Percentiles rank a stretch among this genome's conserved stretches.
Conservation (phyloP, 2,888 invertebrate genomes). For the Drosophila mercatorum region DNA sequence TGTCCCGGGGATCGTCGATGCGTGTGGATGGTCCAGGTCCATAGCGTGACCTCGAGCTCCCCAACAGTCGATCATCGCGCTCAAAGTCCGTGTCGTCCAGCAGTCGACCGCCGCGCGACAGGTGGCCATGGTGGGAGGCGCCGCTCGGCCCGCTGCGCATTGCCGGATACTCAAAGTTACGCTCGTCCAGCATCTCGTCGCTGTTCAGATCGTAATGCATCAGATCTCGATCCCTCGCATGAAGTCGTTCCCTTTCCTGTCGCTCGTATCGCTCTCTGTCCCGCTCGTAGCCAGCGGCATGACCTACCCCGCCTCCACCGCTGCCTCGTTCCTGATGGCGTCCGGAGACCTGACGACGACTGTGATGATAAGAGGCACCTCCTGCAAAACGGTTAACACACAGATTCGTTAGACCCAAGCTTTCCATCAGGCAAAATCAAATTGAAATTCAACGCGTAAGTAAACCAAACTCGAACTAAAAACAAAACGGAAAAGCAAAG, state of each 20-base stretch:
- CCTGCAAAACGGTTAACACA: constrained; percentile 70
- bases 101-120: constrained; percentile 77
- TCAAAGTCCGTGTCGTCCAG: constrained; percentile 83
- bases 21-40: constrained; percentile 73
- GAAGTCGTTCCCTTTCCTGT: constrained; percentile 82
- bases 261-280: constrained; percentile 78
- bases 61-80: constrained; percentile 80
- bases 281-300: constrained; percentile 76
- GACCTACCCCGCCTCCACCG: constrained; percentile 75
- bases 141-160: constrained; percentile 79
- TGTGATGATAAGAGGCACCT: constrained; percentile 84
- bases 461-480: constrained; percentile 43
- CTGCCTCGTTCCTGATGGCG: constrained; percentile 80
- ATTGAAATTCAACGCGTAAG: constrained; percentile 47
- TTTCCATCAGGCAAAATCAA: neutral
- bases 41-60: constrained; percentile 66
- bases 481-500: constrained; percentile 64
- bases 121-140: constrained; percentile 73
- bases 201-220: constrained; percentile 85
- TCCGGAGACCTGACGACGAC: constrained; percentile 81
- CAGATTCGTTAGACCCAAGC: constrained; percentile 17
- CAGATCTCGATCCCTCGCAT: constrained; percentile 84
- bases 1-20: constrained; percentile 79
- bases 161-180: constrained; percentile 83
- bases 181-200: constrained; percentile 84